Percentiles rank a stretch among this genome's conserved stretches.
These are phyloP conservation scores for Ceratotherium simum DNA, from an alignment of 2,113 vertebrate species.

Conservation along the genomic window DNA sequence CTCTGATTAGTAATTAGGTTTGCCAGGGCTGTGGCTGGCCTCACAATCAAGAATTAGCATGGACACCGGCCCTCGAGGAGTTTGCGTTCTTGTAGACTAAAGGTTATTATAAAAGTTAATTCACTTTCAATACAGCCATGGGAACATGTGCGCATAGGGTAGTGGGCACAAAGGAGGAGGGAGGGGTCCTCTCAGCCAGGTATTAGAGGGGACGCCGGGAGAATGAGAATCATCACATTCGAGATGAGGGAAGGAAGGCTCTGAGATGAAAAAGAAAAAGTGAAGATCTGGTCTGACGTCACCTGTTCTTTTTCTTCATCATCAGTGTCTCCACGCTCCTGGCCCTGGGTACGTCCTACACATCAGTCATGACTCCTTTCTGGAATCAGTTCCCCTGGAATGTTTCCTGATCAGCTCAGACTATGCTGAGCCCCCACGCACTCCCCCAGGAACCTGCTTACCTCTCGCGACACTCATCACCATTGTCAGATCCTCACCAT, in stretches of 20 bases:
- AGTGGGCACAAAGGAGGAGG: rapidly evolving
- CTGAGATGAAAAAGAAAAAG: too few relatives aligned
- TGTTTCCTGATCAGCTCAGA: neutral
- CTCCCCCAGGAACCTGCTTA: rapidly evolving
- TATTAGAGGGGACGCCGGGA: neutral
- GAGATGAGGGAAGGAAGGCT: neutral
- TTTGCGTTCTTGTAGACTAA: neutral
- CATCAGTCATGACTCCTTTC: neutral
- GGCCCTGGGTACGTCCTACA: neutral
- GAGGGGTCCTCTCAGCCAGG: neutral
- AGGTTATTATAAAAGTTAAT: neutral
- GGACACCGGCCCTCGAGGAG: neutral
- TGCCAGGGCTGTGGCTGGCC: too few relatives aligned
- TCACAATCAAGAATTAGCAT: rapidly evolving
- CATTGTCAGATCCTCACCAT: rapidly evolving
- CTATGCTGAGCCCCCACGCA: rapidly evolving
- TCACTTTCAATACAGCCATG: rapidly evolving
- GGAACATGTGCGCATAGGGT: rapidly evolving
- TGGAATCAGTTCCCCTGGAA: neutral
- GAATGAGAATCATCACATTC: rapidly evolving
- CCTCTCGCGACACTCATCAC: rapidly evolving
- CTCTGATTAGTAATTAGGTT: neutral
- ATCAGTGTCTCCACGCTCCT: rapidly evolving
- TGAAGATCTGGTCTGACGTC: too few relatives aligned
- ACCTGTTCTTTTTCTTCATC: rapidly evolving